Evolutionary conservation across 2,113 vertebrate species (phyloP), one percentile per base, ranked within the genome.

Genomic region (Eidolon helvum): DNA sequence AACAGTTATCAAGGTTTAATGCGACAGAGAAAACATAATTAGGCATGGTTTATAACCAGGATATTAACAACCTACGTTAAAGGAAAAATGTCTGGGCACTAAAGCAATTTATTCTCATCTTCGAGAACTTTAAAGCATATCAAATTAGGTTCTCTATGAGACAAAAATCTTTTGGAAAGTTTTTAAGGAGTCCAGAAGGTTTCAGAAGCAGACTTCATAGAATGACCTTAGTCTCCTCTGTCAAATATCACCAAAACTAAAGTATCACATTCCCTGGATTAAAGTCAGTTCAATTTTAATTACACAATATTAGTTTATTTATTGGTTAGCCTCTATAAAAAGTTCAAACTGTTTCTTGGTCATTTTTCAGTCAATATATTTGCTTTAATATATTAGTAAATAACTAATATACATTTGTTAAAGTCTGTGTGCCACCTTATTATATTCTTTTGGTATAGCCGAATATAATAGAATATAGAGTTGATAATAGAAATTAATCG

Each of bases 81-180:
- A 55, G 24, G 28, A 1, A 61, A 95, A 86, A 94, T 21, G 15
- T 77, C 16, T 90, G 63, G 61, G 18, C 30, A 83, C 30, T 92
- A 68, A 95, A 92, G 90, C 45, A 92, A 78, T 93, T 59, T 79
- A 90, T 95, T 90, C 19, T 82, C 12, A 74, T 63, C 53, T 97
- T 82, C 72, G 26, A 19, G 89, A 89, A 89, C 28, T 22, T 86
- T 28, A 92, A 93, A 26, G 3, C 50, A 95, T 75, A 66, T 80
- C 40, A 82, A n/a, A 93, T 77, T 82, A 92, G 21, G 74, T 83
- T 72, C 6, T 15, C 40, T 83, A 40, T 78, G 61, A 78, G 21
- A 92, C 57, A 55, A 63, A 87, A 59, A 72, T 94, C 16, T 94
- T 78, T 5, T 90, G 57, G 53, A 92, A 93, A 75, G 4, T 1